phyloP scores from a whole-genome alignment of 2,113 vertebrate genomes.

The Psilopogon haemacephalus region DNA sequence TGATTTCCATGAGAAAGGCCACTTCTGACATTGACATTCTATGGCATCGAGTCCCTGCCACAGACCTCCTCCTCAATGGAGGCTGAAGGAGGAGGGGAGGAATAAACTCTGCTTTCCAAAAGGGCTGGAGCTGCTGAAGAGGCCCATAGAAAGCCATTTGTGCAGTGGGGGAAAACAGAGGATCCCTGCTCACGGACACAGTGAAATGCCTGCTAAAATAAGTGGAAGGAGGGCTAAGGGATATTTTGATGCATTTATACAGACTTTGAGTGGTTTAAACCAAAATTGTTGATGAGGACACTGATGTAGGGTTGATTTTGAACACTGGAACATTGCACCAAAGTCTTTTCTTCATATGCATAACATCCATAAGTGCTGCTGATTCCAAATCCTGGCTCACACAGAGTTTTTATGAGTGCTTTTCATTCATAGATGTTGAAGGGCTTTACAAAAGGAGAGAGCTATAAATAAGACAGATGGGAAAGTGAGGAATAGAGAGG shows the following conservation, averaged over 20 bases:
- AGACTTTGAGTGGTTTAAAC: not conserved
- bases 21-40: constrained; percentile 40
- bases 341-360: not conserved
- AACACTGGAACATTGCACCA: not conserved
- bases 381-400: not conserved
- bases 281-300: fast-evolving
- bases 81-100: not conserved
- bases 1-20: constrained; percentile 58
- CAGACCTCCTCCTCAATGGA: not conserved
- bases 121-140: constrained; percentile 10
- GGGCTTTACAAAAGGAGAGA: constrained; percentile 7
- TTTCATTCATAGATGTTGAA: not conserved
- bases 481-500: not conserved
- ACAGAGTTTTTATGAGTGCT: not conserved
- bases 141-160: constrained; percentile 5
- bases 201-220: not conserved
- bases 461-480: constrained; percentile 45
- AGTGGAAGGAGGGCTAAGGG: not conserved
- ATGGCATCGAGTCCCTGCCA: not conserved
- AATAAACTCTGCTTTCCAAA: constrained; percentile 5
- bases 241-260: not conserved
- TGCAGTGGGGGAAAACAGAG: constrained; percentile 2
- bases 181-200: not conserved
- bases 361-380: not conserved
- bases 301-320: not conserved